Conservation (phyloP, 2,888 invertebrate genomes). For the Himalopsyche kuldschensis region DNA sequence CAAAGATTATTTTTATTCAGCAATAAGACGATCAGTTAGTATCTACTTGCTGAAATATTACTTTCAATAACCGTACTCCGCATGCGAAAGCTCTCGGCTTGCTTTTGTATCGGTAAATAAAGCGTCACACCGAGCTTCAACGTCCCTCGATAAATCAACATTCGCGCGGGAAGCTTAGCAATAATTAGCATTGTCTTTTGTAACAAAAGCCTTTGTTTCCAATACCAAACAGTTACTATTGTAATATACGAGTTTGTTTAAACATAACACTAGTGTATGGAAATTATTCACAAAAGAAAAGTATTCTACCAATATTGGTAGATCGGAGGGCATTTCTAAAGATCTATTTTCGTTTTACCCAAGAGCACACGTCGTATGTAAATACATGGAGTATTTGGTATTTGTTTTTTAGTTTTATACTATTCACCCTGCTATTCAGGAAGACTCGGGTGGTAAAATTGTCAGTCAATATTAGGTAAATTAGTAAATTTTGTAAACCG, state of each 20-base stretch:
- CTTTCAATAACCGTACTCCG: background rate
- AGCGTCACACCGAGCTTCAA: background rate
- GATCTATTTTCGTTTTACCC: background rate
- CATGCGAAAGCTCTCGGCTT: background rate
- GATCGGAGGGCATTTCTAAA: background rate
- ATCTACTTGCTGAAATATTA: background rate
- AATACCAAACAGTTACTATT: background rate
- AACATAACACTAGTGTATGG: background rate
- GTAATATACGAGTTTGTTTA: background rate
- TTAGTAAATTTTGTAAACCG: no score
- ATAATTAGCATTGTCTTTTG: background rate
- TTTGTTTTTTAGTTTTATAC: background rate
- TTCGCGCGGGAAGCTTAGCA: background rate
- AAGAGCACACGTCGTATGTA: background rate
- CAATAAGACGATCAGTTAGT: background rate
- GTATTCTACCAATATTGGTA: background rate
- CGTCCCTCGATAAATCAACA: background rate
- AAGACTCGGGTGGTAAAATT: no score
- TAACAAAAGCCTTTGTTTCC: background rate
- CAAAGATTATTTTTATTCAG: background rate
- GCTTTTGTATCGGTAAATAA: background rate
- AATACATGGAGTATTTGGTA: background rate
- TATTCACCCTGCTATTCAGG: background rate
- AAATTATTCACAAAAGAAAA: background rate
- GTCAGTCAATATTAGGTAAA: no score